These are phyloP conservation scores for Thysanoteuthis rhombus DNA, from an alignment of 2,888 invertebrate species.

Conservation along the genomic window DNA sequence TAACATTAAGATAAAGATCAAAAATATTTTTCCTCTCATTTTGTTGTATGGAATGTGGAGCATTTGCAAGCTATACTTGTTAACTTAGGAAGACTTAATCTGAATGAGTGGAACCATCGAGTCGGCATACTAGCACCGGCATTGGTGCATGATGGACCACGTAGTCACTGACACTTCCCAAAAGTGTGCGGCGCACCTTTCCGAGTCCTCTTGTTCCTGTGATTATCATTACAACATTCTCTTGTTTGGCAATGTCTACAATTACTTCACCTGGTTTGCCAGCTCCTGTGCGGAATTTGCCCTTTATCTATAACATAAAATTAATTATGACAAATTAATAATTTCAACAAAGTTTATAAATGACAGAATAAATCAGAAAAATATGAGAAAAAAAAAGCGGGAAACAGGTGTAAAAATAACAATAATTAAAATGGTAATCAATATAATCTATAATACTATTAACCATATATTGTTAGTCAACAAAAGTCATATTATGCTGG, in stretches of 20 bases:
- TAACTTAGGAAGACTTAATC: not conserved
- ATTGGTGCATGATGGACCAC: constrained; percentile 60
- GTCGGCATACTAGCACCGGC: constrained; percentile 58
- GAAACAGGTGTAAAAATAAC: no score
- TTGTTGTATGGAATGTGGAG: not conserved
- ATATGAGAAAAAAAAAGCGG: no score
- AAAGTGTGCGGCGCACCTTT: constrained; percentile 56
- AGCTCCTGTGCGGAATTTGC: constrained; percentile 58
- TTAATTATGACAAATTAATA: not conserved
- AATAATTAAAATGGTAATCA: no score
- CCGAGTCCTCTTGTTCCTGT: constrained; percentile 62
- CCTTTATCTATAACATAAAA: constrained; percentile 49
- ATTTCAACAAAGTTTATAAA: not conserved
- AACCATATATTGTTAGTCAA: no score
- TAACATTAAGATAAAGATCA: not conserved
- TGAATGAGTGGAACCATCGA: not conserved
- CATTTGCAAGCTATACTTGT: not conserved
- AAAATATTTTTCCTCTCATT: not conserved
- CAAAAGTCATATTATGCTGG: no score
- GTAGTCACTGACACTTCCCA: constrained; percentile 63
- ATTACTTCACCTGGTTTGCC: constrained; percentile 63
- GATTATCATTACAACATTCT: constrained; percentile 55
- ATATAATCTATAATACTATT: no score
- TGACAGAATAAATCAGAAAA: no score
- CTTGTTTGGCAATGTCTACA: constrained; percentile 55